phyloP scores from a whole-genome alignment of 2,888 invertebrate species.

The Imbricaverruca yamaguchii region DNA sequence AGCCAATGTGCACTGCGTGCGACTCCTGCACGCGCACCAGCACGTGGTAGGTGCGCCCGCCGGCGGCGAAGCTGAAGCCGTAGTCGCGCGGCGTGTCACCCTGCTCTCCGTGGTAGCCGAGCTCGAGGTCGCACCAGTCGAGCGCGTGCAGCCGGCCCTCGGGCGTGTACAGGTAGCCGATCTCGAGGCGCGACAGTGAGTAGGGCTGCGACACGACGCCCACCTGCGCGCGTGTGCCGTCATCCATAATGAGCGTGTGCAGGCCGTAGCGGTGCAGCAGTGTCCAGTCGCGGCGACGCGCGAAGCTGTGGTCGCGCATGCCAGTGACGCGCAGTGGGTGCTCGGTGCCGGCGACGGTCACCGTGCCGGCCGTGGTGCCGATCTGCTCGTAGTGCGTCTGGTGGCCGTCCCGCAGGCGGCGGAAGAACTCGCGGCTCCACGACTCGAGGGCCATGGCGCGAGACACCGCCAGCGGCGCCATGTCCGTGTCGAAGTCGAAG shows the following conservation, averaged over 20 bases:
- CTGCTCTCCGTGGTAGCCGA: conserved; percentile 56
- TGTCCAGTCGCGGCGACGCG: conserved; percentile 64
- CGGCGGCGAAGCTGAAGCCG: conserved; percentile 53
- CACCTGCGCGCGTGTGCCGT: conserved; percentile 59
- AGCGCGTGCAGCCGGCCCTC: conserved; percentile 44
- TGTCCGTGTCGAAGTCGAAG: conserved; percentile 67
- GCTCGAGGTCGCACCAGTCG: conserved; percentile 50
- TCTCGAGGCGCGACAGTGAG: conserved; percentile 47
- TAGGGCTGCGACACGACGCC: conserved; percentile 69
- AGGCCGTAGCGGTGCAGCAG: conserved; percentile 69
- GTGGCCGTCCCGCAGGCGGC: conserved; percentile 56
- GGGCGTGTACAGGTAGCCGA: conserved; percentile 45
- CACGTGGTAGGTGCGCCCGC: conserved; percentile 47
- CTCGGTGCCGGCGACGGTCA: conserved; percentile 50
- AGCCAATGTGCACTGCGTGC: conserved; percentile 52
- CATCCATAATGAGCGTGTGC: conserved; percentile 64
- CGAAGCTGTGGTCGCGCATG: conserved; percentile 73
- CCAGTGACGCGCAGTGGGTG: conserved; percentile 52
- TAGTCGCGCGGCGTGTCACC: conserved; percentile 54
- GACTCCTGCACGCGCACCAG: conserved; percentile 50
- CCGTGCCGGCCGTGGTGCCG: conserved; percentile 55
- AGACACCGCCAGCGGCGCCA: conserved; percentile 57
- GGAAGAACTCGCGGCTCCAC: conserved; percentile 63
- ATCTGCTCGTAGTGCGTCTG: conserved; percentile 80
- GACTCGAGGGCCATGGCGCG: conserved; percentile 64